Evolutionary conservation across 2,888 invertebrate genomes (phyloP).

Genomic region (Dyspetes luteomarginatus): DNA sequence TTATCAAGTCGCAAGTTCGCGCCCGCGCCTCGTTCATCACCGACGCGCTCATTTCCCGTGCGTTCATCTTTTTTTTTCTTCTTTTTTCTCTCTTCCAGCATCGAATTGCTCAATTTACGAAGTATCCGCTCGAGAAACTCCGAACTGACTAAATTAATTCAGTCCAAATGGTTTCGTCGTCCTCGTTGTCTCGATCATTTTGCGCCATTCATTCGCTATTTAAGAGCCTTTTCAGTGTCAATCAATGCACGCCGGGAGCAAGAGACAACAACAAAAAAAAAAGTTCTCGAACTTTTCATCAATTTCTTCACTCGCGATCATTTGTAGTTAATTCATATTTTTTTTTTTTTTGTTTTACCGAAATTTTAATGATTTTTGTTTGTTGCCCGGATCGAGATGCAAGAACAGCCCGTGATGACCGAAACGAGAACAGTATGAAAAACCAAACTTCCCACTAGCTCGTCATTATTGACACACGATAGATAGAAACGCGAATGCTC

Average conservation of each 20-base stretch:
- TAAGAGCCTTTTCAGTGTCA: not conserved
- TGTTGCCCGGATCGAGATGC: not conserved
- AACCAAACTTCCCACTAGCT: conserved; percentile 6
- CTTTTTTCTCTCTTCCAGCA: conserved; percentile 15
- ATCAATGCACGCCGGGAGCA: not conserved
- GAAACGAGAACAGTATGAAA: not conserved
- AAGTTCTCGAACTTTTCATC: not conserved
- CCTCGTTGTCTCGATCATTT: conserved; percentile 4
- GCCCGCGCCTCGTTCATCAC: conserved; percentile 76
- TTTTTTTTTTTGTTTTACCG: not conserved
- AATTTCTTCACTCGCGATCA: not conserved
- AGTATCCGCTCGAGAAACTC: conserved; percentile 12
- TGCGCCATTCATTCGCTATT: conserved; percentile 5
- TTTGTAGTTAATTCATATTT: not conserved
- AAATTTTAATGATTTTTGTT: not conserved
- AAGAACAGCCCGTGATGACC: not conserved
- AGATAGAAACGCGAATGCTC: conserved; percentile 15
- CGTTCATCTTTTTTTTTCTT: conserved; percentile 71
- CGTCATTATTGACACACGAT: conserved; percentile 55
- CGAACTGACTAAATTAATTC: not conserved
- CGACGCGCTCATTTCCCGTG: conserved; percentile 71
- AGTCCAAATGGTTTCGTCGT: not conserved
- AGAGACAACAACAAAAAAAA: not conserved
- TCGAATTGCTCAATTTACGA: not conserved
- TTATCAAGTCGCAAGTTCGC: conserved; percentile 79